A percentile compares a stretch with the other conserved stretches of the same genome.
Evolutionary conservation across 2,797 vertebrate genomes (phyloP).

Genomic region (Percopsis omiscomaycus): DNA sequence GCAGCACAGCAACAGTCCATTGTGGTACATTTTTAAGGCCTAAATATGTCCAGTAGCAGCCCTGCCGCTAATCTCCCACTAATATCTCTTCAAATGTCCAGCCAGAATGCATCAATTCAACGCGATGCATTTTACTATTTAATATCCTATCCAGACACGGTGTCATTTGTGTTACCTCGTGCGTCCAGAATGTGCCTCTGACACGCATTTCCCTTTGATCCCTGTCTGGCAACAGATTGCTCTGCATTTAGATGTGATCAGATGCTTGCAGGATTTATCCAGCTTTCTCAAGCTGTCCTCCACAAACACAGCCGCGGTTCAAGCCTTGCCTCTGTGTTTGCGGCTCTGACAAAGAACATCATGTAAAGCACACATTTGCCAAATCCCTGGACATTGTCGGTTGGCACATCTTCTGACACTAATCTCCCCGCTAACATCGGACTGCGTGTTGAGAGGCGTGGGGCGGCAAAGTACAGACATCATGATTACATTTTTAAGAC

Average conservation of each 20-base stretch:
- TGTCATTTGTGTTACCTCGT: conserved; percentile 15
- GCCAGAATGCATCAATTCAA: conserved; percentile 16
- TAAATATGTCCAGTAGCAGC: background rate
- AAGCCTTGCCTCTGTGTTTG: conserved; percentile 57
- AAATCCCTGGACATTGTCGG: conserved; percentile 71
- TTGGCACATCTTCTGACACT: conserved; percentile 64
- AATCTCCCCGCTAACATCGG: conserved; percentile 61
- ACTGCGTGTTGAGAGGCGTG: conserved; percentile 47
- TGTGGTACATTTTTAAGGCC: conserved; percentile 39
- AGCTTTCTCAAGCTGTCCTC: conserved; percentile 66
- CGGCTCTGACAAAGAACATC: conserved; percentile 69
- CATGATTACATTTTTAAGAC: conserved; percentile 50
- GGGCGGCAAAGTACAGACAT: conserved; percentile 45
- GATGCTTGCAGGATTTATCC: conserved; percentile 73
- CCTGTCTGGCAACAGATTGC: conserved; percentile 56
- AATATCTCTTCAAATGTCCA: conserved; percentile 26
- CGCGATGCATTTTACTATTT: conserved; percentile 11
- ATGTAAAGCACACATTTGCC: conserved; percentile 62
- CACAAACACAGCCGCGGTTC: conserved; percentile 55
- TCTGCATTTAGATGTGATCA: conserved; percentile 66
- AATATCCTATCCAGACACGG: conserved; percentile 25
- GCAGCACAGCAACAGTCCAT: conserved; percentile 43
- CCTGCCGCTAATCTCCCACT: conserved; percentile 29
- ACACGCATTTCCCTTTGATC: conserved; percentile 51
- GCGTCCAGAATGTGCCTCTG: conserved; percentile 28